Conservation (phyloP, 2,113 vertebrate species). For the Axis porcinus region DNA sequence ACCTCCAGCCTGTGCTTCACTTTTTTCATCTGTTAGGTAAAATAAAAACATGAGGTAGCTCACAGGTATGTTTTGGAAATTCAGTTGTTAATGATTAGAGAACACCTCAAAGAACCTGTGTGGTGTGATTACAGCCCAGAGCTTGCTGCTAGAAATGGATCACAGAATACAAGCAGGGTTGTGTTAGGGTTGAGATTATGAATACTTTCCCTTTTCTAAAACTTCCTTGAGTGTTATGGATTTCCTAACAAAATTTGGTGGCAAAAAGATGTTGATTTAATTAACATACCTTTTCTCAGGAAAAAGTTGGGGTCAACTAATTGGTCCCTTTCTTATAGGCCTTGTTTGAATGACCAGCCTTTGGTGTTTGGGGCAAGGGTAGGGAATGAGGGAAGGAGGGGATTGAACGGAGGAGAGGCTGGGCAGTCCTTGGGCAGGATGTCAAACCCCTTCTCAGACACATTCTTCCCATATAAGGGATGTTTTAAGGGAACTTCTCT, state of each 20-base stretch:
- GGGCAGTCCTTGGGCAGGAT: not conserved
- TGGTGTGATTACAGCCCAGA: not conserved
- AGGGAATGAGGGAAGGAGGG: not conserved
- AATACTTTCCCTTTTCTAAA: not conserved
- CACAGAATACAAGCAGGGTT: not conserved
- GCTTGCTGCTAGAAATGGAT: not conserved
- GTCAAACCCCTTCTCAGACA: not conserved
- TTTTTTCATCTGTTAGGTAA: not conserved
- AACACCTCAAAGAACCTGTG: not conserved
- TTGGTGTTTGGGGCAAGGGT: not conserved
- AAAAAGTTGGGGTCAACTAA: not conserved
- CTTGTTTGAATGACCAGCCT: not conserved
- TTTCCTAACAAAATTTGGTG: constrained; percentile 11
- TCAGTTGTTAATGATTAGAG: not conserved
- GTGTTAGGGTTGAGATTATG: not conserved
- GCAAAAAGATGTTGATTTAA: constrained; percentile 2
- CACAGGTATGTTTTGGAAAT: constrained; percentile 15
- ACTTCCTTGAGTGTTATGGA: not conserved
- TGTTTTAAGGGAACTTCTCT: not conserved
- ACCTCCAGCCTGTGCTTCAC: not conserved
- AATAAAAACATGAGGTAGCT: not conserved
- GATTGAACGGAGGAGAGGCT: not conserved
- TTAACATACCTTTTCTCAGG: not conserved
- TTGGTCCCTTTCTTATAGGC: not conserved
- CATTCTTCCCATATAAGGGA: not conserved